phyloP scores from a whole-genome alignment of 2,797 vertebrate species.

The Pangasius mekongensis region DNA sequence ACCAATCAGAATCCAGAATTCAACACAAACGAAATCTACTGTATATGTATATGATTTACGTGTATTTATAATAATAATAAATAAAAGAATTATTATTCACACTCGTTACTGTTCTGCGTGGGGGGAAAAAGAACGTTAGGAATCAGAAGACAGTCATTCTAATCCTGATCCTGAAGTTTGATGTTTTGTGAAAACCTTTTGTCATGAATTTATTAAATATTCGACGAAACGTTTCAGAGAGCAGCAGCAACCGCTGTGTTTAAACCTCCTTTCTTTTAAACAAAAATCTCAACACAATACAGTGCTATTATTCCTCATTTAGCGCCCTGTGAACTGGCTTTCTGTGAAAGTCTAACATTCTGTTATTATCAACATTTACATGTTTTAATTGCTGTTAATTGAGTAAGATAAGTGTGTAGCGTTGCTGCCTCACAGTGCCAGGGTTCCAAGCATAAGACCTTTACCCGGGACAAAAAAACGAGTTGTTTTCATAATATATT shows the following conservation, averaged over 20 bases:
- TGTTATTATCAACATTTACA: not conserved
- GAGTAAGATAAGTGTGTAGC: not conserved
- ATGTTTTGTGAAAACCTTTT: not conserved
- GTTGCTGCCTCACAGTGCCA: not conserved
- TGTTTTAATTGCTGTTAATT: not conserved
- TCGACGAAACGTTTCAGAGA: not conserved
- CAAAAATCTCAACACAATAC: not conserved
- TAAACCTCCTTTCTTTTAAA: slow-evolving; percentile 8
- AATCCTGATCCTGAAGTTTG: not conserved
- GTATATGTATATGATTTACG: not conserved
- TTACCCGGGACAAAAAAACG: not conserved
- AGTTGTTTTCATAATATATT: no score
- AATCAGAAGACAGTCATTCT: not conserved
- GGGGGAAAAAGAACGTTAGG: not conserved
- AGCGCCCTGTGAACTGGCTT: not conserved
- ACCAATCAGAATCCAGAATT: not conserved
- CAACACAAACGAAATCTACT: not conserved
- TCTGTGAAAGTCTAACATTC: not conserved
- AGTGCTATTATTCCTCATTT: not conserved
- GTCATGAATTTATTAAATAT: not conserved
- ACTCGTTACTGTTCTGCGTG: not conserved
- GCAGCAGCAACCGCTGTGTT: not conserved
- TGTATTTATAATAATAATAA: not conserved
- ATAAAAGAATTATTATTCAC: not conserved
- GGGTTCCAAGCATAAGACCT: not conserved